Evolutionary conservation across 2,888 invertebrate genomes (phyloP).

Genomic region (Scrobipalpa costella): DNA sequence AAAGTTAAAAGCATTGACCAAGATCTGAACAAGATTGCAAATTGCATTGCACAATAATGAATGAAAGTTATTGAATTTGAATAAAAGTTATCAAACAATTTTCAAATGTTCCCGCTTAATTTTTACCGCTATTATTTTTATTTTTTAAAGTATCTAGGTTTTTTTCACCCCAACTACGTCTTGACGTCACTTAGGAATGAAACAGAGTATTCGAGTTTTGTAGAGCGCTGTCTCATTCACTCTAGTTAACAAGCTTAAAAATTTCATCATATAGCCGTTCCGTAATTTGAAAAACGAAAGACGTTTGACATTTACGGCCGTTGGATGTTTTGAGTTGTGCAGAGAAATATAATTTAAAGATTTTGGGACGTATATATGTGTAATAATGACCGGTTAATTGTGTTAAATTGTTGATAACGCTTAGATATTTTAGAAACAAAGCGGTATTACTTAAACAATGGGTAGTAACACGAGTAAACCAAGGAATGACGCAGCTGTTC

Average conservation of each 20-base stretch:
- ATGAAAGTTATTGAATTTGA: too few relatives aligned
- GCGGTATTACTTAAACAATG: constrained; percentile 49
- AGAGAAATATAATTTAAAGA: constrained; percentile 18
- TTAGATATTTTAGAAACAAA: constrained; percentile 13
- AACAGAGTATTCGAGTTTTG: neutral
- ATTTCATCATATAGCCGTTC: neutral
- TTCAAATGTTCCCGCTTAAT: constrained; percentile 12
- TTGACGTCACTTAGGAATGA: neutral
- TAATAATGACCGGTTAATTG: constrained; percentile 18
- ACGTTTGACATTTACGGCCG: constrained; percentile 61
- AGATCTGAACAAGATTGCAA: too few relatives aligned
- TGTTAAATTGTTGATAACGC: constrained; percentile 11
- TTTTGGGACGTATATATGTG: constrained; percentile 13
- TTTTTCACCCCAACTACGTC: neutral
- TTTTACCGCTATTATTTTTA: neutral
- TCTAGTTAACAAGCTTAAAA: neutral
- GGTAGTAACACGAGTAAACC: constrained; percentile 71
- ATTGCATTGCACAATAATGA: too few relatives aligned
- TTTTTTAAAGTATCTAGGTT: neutral
- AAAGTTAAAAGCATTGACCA: too few relatives aligned
- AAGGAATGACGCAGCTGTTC: constrained; percentile 50
- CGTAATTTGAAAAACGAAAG: constrained; percentile 59
- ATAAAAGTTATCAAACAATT: neutral
- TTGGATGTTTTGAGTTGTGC: constrained; percentile 64
- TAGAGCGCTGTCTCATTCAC: constrained; percentile 20